A percentile compares a stretch with the other conserved stretches of the same genome.
phyloP scores from a whole-genome alignment of 2,797 vertebrate species.

The Momotus momota region DNA sequence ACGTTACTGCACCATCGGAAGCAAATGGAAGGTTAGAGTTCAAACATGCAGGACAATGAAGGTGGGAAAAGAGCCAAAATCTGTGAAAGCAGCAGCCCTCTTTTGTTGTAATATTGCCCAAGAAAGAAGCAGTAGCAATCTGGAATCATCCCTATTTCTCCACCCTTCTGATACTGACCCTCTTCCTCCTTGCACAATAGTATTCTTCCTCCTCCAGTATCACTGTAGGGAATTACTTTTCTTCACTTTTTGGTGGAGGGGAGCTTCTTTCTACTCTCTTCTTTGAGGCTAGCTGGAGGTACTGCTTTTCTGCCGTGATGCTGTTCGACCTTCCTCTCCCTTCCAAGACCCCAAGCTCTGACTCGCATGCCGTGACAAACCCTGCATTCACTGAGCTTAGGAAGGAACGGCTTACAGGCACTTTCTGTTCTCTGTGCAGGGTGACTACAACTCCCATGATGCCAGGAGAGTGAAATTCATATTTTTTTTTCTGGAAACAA shows the following conservation, averaged over 20 bases:
- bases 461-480: background rate
- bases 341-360: rapidly evolving
- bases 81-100: background rate
- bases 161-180: background rate
- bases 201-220: background rate
- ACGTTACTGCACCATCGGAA: background rate
- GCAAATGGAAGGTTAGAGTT: background rate
- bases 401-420: background rate
- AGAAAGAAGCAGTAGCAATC: background rate
- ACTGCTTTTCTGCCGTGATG: background rate
- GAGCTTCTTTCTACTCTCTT: rapidly evolving
- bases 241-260: background rate
- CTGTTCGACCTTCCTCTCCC: background rate
- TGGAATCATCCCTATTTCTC: background rate
- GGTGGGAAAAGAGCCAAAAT: background rate
- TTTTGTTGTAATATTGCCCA: background rate
- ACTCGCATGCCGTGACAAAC: rapidly evolving
- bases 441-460: conserved; percentile 62
- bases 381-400: rapidly evolving
- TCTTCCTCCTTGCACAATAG: background rate
- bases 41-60: background rate
- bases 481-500: background rate
- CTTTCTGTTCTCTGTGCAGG: background rate
- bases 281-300: background rate
- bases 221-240: background rate